Evolutionary conservation across 2,888 invertebrate species (phyloP).

Genomic region (Uloborus plumipes): DNA sequence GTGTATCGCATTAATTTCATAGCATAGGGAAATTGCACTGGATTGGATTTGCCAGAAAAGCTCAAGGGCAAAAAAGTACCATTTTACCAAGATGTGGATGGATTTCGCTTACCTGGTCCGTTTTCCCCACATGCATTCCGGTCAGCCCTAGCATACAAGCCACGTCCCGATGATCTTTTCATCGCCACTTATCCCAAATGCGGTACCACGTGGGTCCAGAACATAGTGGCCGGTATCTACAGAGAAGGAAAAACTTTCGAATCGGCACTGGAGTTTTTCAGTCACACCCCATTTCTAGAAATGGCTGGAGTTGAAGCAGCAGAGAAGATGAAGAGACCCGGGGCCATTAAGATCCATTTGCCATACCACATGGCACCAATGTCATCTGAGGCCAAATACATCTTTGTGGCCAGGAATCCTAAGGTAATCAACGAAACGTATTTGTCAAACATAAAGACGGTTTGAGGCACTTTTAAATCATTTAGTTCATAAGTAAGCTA

Average conservation of each 20-base stretch:
- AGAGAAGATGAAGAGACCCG: slow-evolving; percentile 48
- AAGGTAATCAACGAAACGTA: no score
- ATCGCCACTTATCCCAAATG: slow-evolving; percentile 62
- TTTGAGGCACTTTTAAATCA: no score
- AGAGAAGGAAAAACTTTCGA: slow-evolving; percentile 42
- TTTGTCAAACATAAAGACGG: no score
- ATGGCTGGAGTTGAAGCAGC: slow-evolving; percentile 53
- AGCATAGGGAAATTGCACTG: no score
- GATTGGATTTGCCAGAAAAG: no score
- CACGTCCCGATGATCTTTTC: slow-evolving; percentile 56
- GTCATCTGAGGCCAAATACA: slow-evolving; percentile 39
- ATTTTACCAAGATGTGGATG: slow-evolving; percentile 34
- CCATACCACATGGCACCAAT: slow-evolving; percentile 32
- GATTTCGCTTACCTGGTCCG: slow-evolving; percentile 23
- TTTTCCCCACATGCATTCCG: slow-evolving; percentile 40
- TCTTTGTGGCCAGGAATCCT: slow-evolving; percentile 48
- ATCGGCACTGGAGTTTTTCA: slow-evolving; percentile 2
- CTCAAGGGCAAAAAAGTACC: slow-evolving; percentile 10
- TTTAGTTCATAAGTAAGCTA: no score
- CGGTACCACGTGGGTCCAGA: slow-evolving; percentile 64
- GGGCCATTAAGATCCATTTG: slow-evolving; percentile 61
- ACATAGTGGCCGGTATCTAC: slow-evolving; percentile 55
- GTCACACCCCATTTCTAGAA: slow-evolving; percentile 37
- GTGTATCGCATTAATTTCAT: no score
- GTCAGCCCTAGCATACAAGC: slow-evolving; percentile 41